Evolutionary conservation across 1,140 invertebrate genomes (phyloP).

Genomic region (Muscidifurax raptorellus): DNA sequence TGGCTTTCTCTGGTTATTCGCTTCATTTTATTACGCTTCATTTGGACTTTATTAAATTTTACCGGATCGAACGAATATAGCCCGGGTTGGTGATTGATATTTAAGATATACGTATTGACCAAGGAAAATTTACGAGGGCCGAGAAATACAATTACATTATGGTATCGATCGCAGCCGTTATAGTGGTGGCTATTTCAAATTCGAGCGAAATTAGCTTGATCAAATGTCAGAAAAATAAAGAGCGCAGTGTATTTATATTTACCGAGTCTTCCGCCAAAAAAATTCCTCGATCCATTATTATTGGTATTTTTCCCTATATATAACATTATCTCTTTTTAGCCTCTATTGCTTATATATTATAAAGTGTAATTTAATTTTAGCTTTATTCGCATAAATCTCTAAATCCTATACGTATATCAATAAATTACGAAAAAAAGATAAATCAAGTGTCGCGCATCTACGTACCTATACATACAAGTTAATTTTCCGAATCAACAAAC

Average conservation of each 20-base stretch:
- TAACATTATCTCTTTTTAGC: too few species aligned
- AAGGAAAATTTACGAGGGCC: not conserved
- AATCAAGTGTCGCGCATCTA: not conserved
- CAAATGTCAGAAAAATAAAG: too few species aligned
- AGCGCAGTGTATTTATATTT: too few species aligned
- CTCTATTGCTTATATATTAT: too few species aligned
- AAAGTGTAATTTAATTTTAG: too few species aligned
- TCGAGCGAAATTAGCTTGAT: not conserved
- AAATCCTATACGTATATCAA: too few species aligned
- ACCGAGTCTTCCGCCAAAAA: too few species aligned
- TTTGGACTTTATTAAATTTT: not conserved
- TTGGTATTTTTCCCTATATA: too few species aligned
- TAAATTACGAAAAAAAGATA: not conserved
- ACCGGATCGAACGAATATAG: not conserved
- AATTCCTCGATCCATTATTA: too few species aligned
- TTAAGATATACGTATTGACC: not conserved
- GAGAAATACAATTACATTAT: not conserved
- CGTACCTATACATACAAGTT: constrained; percentile 4
- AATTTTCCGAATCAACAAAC: constrained; percentile 25
- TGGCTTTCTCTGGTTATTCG: not conserved
- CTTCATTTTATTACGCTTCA: constrained; percentile 4
- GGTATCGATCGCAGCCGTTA: not conserved
- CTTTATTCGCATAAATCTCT: too few species aligned
- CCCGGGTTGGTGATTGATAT: not conserved
- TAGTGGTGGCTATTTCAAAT: too few species aligned